These are phyloP conservation scores for Campoplex capitator DNA, from an alignment of 2,888 invertebrate species.

Conservation along the genomic window DNA sequence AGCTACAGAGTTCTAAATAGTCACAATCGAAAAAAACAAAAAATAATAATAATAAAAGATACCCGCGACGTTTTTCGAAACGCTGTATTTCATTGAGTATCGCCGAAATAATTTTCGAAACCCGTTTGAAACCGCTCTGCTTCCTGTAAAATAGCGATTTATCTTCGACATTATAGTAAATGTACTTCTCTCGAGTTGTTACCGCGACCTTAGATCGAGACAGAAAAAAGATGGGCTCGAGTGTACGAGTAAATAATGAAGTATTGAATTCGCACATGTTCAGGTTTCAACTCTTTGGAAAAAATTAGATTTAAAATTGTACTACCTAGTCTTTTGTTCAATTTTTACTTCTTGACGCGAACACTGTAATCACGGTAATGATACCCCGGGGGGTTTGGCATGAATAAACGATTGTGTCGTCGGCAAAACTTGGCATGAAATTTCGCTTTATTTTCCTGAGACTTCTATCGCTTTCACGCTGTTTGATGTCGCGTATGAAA, in stretches of 20 bases:
- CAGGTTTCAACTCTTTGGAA: not conserved
- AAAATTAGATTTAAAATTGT: not conserved
- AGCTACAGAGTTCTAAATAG: too few species aligned
- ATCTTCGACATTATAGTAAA: too few species aligned
- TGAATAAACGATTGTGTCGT: not conserved
- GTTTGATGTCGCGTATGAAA: not conserved
- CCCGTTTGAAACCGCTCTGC: too few species aligned
- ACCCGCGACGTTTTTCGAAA: too few species aligned
- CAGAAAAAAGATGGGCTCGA: not conserved
- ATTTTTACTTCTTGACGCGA: not conserved
- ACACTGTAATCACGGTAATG: constrained; percentile 27
- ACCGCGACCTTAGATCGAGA: not conserved
- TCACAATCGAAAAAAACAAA: too few species aligned
- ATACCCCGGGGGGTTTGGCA: constrained; percentile 14
- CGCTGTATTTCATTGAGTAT: too few species aligned
- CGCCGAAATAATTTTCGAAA: too few species aligned
- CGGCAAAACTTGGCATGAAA: not conserved
- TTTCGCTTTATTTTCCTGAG: not conserved
- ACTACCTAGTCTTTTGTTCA: not conserved
- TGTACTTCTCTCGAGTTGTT: too few species aligned
- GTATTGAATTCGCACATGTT: not conserved
- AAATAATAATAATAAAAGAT: too few species aligned
- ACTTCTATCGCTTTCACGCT: not conserved
- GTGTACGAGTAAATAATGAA: not conserved
- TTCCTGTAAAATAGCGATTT: too few species aligned